A percentile compares a stretch with the other conserved stretches of the same genome.
Conservation (phyloP, 2,113 vertebrate species). For the Chiloscyllium plagiosum region DNA sequence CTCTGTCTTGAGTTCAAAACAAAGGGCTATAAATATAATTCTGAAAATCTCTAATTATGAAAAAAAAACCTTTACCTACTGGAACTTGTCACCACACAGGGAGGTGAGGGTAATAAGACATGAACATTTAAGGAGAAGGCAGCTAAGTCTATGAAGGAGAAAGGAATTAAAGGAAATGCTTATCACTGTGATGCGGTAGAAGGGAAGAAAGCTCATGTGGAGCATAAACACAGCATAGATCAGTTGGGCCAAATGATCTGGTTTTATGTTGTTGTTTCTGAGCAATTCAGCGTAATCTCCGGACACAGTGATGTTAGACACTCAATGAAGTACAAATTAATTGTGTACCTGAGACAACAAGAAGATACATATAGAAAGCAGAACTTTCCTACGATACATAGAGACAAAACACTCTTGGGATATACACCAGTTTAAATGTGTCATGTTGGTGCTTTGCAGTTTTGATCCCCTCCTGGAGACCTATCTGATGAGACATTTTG, state of each 20-base stretch:
- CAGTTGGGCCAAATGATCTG: not conserved
- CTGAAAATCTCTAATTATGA: not conserved
- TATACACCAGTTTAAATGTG: not conserved
- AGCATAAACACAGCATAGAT: not conserved
- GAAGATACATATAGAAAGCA: not conserved
- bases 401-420: not conserved
- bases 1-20: not conserved
- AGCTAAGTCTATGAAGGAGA: not conserved
- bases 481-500: not conserved
- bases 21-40: not conserved
- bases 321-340: not conserved
- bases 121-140: not conserved
- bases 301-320: not conserved
- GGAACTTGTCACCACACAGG: not conserved
- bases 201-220: not conserved
- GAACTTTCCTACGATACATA: not conserved
- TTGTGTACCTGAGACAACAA: not conserved
- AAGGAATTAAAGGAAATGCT: not conserved
- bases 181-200: not conserved
- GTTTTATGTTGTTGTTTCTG: not conserved
- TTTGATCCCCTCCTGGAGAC: not conserved
- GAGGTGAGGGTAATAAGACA: not conserved
- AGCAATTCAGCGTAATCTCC: not conserved
- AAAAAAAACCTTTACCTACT: not conserved
- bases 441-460: not conserved